Evolutionary conservation across 2,113 vertebrate species (phyloP).

Genomic region (Formicarius rufipectus): DNA sequence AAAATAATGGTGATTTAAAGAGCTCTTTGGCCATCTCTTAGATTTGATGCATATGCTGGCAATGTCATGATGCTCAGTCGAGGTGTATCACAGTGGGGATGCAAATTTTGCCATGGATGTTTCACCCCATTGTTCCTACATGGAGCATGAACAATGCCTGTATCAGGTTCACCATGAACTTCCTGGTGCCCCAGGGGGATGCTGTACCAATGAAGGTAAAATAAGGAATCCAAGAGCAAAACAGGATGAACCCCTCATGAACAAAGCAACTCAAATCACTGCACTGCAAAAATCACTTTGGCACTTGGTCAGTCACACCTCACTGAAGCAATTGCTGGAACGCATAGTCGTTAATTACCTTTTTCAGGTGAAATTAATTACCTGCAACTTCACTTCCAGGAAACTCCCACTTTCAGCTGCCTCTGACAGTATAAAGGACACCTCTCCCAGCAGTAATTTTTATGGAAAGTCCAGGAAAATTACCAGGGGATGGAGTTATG

Average conservation of each 20-base stretch:
- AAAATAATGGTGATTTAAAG: neutral
- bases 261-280: neutral
- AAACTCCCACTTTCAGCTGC: neutral
- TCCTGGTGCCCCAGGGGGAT: neutral
- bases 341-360: neutral
- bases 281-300: neutral
- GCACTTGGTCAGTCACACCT: neutral
- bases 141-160: neutral
- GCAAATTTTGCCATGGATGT: neutral
- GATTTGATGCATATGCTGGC: fast-evolving
- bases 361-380: neutral
- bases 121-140: neutral
- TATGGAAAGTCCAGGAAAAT: neutral
- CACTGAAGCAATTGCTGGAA: fast-evolving
- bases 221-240: neutral
- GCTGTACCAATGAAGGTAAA: neutral
- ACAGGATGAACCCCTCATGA: fast-evolving
- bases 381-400: neutral
- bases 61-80: neutral
- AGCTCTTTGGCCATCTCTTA: neutral
- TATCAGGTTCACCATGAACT: neutral
- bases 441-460: neutral
- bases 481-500: neutral
- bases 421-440: neutral
- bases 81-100: neutral